These are phyloP conservation scores for Melanostigma gelatinosum DNA, from an alignment of 2,113 vertebrate genomes.

Conservation along the genomic window DNA sequence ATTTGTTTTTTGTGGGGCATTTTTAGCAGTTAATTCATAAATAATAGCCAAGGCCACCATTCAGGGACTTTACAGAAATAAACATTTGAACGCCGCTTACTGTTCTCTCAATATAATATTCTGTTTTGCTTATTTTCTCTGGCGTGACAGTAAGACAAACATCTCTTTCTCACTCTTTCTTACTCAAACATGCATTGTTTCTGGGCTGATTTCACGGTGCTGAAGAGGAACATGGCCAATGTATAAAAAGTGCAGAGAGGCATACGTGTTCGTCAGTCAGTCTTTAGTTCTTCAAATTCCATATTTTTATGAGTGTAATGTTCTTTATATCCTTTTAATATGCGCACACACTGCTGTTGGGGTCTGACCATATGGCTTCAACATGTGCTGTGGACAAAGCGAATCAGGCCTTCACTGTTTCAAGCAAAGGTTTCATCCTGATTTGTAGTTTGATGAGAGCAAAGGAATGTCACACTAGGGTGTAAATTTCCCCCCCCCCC, in stretches of 20 bases:
- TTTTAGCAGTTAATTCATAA: slow-evolving; percentile 63
- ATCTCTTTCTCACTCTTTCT: not conserved
- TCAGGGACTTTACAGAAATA: slow-evolving; percentile 36
- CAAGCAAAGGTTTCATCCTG: too few relatives aligned
- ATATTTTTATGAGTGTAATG: not conserved
- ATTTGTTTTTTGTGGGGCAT: slow-evolving; percentile 22
- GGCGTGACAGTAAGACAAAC: slow-evolving; percentile 19
- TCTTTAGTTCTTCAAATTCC: slow-evolving; percentile 13
- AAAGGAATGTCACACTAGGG: too few relatives aligned
- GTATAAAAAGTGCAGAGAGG: slow-evolving; percentile 7
- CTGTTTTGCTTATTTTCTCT: slow-evolving; percentile 34
- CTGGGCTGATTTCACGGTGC: slow-evolving; percentile 10
- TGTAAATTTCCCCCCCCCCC: too few relatives aligned
- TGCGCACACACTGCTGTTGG: not conserved
- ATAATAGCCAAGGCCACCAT: slow-evolving; percentile 36
- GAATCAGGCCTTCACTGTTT: too few relatives aligned
- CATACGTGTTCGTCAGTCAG: not conserved
- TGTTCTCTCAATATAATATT: slow-evolving; percentile 44
- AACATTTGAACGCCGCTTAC: slow-evolving; percentile 49
- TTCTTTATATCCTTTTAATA: not conserved
- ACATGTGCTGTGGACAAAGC: too few relatives aligned
- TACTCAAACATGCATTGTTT: slow-evolving; percentile 8
- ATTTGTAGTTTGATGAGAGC: too few relatives aligned
- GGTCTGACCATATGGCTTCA: too few relatives aligned
- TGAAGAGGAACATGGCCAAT: slow-evolving; percentile 1